These are phyloP conservation scores for Tapera naevia DNA, from an alignment of 2,797 vertebrate species.

Conservation along the genomic window DNA sequence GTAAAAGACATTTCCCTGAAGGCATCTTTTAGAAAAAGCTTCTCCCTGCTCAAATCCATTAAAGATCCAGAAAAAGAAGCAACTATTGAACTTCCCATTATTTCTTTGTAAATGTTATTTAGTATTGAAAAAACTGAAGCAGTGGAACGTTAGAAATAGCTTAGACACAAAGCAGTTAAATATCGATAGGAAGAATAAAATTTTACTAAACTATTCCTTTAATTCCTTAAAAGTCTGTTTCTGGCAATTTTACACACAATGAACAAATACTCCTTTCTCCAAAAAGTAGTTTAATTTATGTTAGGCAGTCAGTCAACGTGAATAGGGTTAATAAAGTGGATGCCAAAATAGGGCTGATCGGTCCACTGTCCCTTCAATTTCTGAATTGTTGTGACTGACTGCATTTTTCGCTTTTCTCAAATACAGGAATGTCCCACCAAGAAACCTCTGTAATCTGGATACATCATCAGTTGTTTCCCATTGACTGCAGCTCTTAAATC, in stretches of 20 bases:
- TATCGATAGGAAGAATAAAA: not conserved
- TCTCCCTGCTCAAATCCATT: not conserved
- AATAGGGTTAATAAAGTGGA: not conserved
- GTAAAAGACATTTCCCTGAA: not conserved
- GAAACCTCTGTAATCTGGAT: not conserved
- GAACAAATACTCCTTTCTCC: not conserved
- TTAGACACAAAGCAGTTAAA: not conserved
- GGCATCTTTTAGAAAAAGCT: not conserved
- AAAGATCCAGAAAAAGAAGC: not conserved
- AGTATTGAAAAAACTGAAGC: not conserved
- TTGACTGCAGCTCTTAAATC: not conserved
- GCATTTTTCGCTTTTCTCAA: not conserved
- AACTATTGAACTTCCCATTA: not conserved
- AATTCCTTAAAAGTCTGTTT: not conserved
- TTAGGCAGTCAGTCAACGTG: not conserved
- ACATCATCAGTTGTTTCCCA: not conserved
- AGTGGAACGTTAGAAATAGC: slow-evolving; percentile 3
- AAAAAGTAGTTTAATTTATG: not conserved
- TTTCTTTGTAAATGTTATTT: not conserved
- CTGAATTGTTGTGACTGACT: not conserved
- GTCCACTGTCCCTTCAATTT: not conserved
- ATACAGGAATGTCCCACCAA: not conserved
- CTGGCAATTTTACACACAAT: not conserved
- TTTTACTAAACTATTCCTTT: not conserved
- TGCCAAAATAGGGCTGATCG: not conserved